A percentile compares a stretch with the other conserved stretches of the same genome.
phyloP scores from a whole-genome alignment of 1,140 invertebrate genomes.

The Leguminivora glycinivorella region DNA sequence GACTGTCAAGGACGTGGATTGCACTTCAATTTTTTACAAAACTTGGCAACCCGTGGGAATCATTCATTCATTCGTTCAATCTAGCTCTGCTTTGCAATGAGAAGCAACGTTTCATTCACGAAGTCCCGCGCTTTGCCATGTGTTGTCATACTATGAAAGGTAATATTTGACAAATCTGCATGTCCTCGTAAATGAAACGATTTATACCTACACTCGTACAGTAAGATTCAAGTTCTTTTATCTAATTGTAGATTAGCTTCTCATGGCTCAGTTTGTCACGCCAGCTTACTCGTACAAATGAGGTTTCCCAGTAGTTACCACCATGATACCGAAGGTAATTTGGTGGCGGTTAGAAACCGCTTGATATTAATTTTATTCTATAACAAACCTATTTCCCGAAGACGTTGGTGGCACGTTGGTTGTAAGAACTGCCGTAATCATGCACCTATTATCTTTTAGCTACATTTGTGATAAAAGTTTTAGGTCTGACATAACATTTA shows the following conservation, averaged over 20 bases:
- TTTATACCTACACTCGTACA: too few relatives aligned
- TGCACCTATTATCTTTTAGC: too few relatives aligned
- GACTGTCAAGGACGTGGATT: slow-evolving; percentile 3
- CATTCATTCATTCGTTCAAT: too few relatives aligned
- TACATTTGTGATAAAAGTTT: too few relatives aligned
- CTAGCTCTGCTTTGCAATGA: background rate
- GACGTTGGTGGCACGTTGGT: background rate
- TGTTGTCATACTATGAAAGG: too few relatives aligned
- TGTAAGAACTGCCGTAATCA: background rate
- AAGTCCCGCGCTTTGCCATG: too few relatives aligned
- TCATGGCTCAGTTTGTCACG: background rate
- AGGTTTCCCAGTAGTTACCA: background rate
- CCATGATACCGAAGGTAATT: background rate
- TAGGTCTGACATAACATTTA: background rate
- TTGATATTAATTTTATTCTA: background rate
- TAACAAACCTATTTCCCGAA: too few relatives aligned
- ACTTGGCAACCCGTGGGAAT: background rate
- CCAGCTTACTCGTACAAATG: background rate
- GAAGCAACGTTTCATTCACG: too few relatives aligned
- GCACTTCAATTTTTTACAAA: slow-evolving; percentile 16
- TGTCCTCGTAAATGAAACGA: too few relatives aligned
- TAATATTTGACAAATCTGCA: too few relatives aligned
- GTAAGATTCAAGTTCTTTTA: background rate
- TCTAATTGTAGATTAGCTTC: background rate
- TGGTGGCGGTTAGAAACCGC: background rate